These are phyloP conservation scores for Leucosticte australis DNA, from an alignment of 2,113 vertebrate species.

Conservation along the genomic window DNA sequence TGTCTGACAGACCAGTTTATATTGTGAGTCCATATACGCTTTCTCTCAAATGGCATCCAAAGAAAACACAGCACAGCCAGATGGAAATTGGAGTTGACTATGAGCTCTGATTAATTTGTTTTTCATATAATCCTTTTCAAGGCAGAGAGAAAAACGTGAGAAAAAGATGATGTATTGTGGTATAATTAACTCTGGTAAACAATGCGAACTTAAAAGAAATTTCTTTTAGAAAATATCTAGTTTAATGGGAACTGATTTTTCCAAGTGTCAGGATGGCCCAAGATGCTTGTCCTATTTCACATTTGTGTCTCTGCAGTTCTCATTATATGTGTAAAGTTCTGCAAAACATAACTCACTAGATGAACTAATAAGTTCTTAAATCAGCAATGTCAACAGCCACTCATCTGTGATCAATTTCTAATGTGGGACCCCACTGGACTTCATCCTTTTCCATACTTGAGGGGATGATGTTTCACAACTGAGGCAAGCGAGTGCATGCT, in stretches of 20 bases:
- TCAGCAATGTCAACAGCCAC: not conserved
- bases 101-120: slow-evolving; percentile 64
- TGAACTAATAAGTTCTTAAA: not conserved
- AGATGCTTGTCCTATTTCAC: not conserved
- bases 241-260: not conserved
- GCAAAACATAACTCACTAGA: not conserved
- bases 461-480: not conserved
- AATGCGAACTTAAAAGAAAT: not conserved
- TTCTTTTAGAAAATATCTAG: not conserved
- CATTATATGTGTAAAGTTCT: not conserved
- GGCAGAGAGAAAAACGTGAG: slow-evolving; percentile 20
- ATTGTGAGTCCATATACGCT: not conserved
- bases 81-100: slow-evolving; percentile 38
- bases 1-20: not conserved
- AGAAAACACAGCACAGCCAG: slow-evolving; percentile 32
- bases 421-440: not conserved
- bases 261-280: not conserved
- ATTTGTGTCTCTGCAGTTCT: not conserved
- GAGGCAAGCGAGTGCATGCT: not conserved
- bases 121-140: slow-evolving; percentile 19
- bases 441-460: not conserved
- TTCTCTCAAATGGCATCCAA: slow-evolving; percentile 16
- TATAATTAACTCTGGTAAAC: not conserved
- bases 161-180: not conserved
- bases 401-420: not conserved